These are phyloP conservation scores for Presbytis comata DNA, from an alignment of 2,797 vertebrate genomes.

Conservation along the genomic window DNA sequence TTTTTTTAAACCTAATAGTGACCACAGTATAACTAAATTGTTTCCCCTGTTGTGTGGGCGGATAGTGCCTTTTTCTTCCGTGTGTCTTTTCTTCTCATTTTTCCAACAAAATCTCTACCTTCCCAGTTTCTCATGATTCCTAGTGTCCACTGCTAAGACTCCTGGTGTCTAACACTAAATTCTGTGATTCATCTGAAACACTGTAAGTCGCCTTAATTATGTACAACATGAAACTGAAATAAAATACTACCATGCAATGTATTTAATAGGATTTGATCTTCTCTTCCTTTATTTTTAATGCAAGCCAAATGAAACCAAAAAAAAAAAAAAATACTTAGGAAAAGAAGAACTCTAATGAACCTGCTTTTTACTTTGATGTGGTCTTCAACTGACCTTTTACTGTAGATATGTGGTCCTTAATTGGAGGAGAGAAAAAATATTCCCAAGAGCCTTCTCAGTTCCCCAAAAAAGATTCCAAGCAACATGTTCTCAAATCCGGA, in stretches of 20 bases:
- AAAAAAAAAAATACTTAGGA: background rate
- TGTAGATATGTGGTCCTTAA: conserved; percentile 27
- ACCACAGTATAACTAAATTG: background rate
- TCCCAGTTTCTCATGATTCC: background rate
- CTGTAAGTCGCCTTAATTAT: background rate
- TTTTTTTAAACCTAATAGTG: background rate
- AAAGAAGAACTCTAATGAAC: conserved; percentile 52
- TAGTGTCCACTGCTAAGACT: background rate
- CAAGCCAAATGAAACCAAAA: conserved; percentile 35
- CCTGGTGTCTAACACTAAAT: background rate
- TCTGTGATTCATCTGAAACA: background rate
- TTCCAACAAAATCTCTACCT: background rate
- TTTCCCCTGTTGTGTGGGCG: background rate
- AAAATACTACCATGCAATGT: background rate
- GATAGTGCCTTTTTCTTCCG: background rate
- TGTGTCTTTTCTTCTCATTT: background rate
- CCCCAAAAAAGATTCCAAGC: background rate
- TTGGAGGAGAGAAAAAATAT: conserved; percentile 20
- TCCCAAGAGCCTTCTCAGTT: background rate
- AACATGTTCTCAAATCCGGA: background rate
- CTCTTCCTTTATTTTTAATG: conserved; percentile 49
- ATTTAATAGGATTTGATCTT: conserved; percentile 38
- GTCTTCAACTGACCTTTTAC: conserved; percentile 49
- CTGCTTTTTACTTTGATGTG: conserved; percentile 52
- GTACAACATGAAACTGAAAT: conserved; percentile 27